Base-by-base conservation (phyloP, 2,888 invertebrate species). In the Apodemia duryi region DNA sequence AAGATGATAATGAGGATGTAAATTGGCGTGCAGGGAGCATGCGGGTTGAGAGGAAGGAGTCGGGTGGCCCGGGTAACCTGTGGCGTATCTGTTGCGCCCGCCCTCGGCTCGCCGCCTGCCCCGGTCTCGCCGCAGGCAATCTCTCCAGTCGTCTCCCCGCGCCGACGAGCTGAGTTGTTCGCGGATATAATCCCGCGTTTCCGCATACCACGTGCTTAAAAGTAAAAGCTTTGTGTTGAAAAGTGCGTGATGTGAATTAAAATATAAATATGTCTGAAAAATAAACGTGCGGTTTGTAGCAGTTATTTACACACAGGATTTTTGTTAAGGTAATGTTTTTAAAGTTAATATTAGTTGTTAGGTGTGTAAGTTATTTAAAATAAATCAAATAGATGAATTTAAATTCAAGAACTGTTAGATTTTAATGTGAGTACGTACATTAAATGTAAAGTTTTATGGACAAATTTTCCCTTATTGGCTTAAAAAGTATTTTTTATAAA, bases 41-140 rank as follows among this genome's bases (percentile, higher is more conserved):
- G 72, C 74, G 75, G 70, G 69, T 49, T 49, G 49, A n/a, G 49
- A 49, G 49, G 49, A 49, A 54, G 67, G 74, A 75, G 73, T 75
- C 66, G 73, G 79, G 79, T 77, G 80, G 78, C 84, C 86, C 86
- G 85, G 87, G 85, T 86, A 87, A 91, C 91, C 91, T 91, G 91
- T 91, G 81, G 91, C 90, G 86, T 88, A 88, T 88, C 90, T 91
- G 90, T 90, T 91, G 90, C 90, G 88, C 84, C 80, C 82, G 82
- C 84, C 82, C 81, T 69, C 66, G 67, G 32, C 63, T 61, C 78
- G 74, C 73, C 69, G 67, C 73, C 73, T 74, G 68, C 70, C 75
- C 77, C 75, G 74, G 74, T 70, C 74, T 70, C 70, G 73, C 73
- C 72, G 70, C 72, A 72, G 75, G 71, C 75, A 77, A 75, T 76